Evolutionary conservation across 2,113 vertebrate species (phyloP).

Genomic region (Diphyllodes magnificus): DNA sequence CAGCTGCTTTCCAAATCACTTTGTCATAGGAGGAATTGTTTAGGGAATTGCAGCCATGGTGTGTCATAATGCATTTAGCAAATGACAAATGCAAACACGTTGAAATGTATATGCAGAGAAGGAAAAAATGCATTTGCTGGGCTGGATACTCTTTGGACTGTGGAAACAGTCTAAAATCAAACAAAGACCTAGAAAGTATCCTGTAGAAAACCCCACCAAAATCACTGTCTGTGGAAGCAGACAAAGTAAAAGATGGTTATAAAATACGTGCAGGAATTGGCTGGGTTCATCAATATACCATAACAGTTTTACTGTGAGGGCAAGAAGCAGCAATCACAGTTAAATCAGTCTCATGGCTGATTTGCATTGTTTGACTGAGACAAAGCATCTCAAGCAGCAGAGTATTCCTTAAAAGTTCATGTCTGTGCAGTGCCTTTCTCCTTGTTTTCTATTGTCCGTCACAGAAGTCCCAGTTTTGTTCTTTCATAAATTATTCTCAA

Average conservation of each 20-base stretch:
- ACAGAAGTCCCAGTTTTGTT: neutral
- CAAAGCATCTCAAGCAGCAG: neutral
- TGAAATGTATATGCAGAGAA: neutral
- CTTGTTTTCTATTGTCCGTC: neutral
- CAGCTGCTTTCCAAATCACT: constrained; percentile 23
- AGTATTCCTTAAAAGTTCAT: neutral
- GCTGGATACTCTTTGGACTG: neutral
- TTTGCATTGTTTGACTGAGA: neutral
- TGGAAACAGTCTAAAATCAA: neutral
- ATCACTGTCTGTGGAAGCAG: neutral
- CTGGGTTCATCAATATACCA: neutral
- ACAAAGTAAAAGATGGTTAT: neutral
- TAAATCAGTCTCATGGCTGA: neutral
- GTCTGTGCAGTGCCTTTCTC: neutral
- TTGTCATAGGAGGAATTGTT: neutral
- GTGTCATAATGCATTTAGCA: neutral
- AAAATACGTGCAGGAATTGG: neutral
- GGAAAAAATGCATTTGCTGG: neutral
- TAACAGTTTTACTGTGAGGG: neutral
- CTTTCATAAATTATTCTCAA: neutral
- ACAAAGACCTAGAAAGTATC: neutral
- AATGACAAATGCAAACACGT: neutral
- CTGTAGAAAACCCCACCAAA: neutral
- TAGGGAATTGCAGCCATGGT: neutral
- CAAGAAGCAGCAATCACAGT: neutral